Evolutionary conservation across 2,888 invertebrate species (phyloP).

Genomic region (Mythimna vitellina): DNA sequence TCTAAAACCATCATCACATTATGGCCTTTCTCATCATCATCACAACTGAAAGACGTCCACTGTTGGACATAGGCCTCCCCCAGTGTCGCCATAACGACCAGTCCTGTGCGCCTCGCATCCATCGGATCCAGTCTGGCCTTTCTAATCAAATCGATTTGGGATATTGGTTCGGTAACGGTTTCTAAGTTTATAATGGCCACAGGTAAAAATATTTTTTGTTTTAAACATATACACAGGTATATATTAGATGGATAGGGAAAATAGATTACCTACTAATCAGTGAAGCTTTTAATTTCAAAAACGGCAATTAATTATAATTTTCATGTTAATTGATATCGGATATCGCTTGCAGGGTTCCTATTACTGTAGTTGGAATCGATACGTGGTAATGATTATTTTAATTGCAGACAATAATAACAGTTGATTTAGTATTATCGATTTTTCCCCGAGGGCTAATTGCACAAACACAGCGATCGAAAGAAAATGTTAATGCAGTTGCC

Average conservation of each 20-base stretch:
- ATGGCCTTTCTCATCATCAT: too few relatives aligned
- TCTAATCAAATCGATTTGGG: too few relatives aligned
- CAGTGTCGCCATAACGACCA: too few relatives aligned
- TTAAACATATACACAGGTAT: too few relatives aligned
- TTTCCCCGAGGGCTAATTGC: conserved; percentile 23
- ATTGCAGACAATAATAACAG: conserved; percentile 9
- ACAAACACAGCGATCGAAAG: conserved; percentile 4
- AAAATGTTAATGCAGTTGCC: conserved; percentile 5
- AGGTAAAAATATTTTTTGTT: too few relatives aligned
- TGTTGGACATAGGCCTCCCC: too few relatives aligned
- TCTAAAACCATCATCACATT: too few relatives aligned
- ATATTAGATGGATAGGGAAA: background rate
- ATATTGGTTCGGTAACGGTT: too few relatives aligned
- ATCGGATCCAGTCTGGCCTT: too few relatives aligned
- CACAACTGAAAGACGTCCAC: too few relatives aligned
- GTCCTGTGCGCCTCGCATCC: too few relatives aligned
- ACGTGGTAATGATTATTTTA: conserved; percentile 43
- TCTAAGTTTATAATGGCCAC: too few relatives aligned
- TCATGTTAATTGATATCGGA: background rate
- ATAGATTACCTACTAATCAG: background rate
- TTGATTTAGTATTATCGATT: conserved; percentile 32
- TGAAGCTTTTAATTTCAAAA: background rate
- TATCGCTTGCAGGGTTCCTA: conserved; percentile 12
- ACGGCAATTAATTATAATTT: background rate
- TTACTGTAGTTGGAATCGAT: conserved; percentile 16